These are phyloP conservation scores for Chloropsis cyanopogon DNA, from an alignment of 2,113 vertebrate species.

Conservation along the genomic window DNA sequence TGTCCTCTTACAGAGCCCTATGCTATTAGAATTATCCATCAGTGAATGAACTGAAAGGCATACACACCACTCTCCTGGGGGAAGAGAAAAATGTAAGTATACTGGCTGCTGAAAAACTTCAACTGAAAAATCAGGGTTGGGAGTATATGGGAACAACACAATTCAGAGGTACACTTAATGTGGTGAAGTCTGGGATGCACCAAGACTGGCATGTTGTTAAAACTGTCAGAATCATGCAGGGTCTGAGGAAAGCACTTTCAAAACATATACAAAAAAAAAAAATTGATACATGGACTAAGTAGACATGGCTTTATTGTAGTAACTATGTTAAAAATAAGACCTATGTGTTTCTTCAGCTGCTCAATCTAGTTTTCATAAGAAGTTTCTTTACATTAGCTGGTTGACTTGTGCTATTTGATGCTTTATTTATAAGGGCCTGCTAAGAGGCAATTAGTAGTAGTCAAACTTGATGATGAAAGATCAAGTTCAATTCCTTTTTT, in stretches of 20 bases:
- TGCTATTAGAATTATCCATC: background rate
- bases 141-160: background rate
- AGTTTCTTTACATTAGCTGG: background rate
- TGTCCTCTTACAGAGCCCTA: background rate
- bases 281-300: background rate
- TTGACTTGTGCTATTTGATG: background rate
- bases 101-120: background rate
- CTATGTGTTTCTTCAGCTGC: background rate
- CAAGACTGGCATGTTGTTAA: background rate
- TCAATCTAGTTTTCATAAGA: background rate
- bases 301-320: background rate
- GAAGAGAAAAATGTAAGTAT: background rate
- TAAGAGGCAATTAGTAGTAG: background rate
- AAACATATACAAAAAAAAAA: background rate
- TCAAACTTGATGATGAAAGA: slow-evolving; percentile 1
- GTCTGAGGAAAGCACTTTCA: background rate
- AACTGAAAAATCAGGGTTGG: background rate
- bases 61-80: background rate
- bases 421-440: background rate
- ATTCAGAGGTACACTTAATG: background rate
- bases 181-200: background rate
- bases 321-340: background rate
- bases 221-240: background rate
- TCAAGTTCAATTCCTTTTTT: slow-evolving; percentile 21
- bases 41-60: background rate